Evolutionary conservation across 2,113 vertebrate species (phyloP).

Genomic region (Synodontis membranacea): DNA sequence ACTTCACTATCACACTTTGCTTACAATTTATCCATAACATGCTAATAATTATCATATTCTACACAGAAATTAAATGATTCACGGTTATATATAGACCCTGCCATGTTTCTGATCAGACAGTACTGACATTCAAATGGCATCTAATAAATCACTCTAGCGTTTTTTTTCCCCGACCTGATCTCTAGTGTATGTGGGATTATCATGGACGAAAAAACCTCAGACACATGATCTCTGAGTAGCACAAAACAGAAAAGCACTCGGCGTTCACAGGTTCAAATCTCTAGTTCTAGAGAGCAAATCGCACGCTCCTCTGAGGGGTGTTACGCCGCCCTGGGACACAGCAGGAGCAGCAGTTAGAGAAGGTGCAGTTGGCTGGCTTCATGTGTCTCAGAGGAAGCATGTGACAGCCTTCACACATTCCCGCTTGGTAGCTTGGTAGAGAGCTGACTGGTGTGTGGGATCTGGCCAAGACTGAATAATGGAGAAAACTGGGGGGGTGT

Average conservation of each 20-base stretch:
- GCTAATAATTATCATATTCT: not conserved
- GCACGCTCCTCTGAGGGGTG: not conserved
- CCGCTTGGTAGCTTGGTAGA: not conserved
- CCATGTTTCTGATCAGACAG: not conserved
- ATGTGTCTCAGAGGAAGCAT: not conserved
- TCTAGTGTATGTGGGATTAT: not conserved
- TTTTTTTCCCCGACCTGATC: not conserved
- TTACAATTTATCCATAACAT: not conserved
- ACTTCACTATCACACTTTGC: not conserved
- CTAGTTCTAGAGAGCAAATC: not conserved
- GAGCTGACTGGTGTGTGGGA: not conserved
- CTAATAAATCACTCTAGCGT: not conserved
- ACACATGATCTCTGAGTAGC: not conserved
- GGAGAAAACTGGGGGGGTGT: not conserved
- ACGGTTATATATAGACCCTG: not conserved
- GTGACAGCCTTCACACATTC: not conserved
- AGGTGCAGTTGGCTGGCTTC: not conserved
- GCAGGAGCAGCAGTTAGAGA: not conserved
- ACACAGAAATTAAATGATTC: not conserved
- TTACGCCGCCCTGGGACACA: not conserved
- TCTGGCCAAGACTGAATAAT: no score
- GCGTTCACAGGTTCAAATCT: not conserved
- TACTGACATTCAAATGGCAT: not conserved
- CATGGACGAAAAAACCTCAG: not conserved
- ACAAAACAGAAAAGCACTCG: not conserved